Evolutionary conservation across 2,888 invertebrate genomes (phyloP).

Genomic region (Ephialtes manifestator): DNA sequence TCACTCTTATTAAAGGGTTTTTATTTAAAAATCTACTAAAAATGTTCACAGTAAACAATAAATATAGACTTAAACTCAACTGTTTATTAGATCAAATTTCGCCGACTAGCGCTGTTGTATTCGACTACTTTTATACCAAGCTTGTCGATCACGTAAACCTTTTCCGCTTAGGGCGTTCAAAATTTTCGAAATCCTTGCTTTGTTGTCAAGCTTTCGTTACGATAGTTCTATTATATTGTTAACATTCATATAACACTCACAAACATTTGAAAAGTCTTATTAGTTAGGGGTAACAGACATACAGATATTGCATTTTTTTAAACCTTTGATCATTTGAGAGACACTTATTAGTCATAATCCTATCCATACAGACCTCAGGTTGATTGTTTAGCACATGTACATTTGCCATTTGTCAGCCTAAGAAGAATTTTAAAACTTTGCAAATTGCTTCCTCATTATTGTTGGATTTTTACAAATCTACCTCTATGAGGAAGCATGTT

Average conservation of each 20-base stretch:
- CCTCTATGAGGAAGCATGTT: too few species aligned
- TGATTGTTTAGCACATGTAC: too few species aligned
- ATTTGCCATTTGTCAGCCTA: too few species aligned
- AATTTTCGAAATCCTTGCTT: neutral
- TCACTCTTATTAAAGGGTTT: too few species aligned
- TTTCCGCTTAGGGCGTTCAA: neutral
- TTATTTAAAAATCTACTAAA: too few species aligned
- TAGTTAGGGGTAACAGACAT: neutral
- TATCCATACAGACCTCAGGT: too few species aligned
- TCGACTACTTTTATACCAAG: neutral
- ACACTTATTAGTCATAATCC: too few species aligned
- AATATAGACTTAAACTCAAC: too few species aligned
- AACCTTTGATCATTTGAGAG: neutral
- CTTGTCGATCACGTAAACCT: neutral
- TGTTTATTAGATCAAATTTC: neutral
- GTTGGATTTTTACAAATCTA: too few species aligned
- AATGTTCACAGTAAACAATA: too few species aligned
- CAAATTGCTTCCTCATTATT: too few species aligned
- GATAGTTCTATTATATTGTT: neutral
- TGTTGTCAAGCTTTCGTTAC: neutral
- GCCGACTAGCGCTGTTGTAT: neutral
- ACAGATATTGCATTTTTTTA: neutral
- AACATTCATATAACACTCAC: neutral
- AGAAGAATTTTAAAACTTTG: too few species aligned
- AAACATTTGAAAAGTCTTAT: neutral